These are phyloP conservation scores for Cantharis flavilabris DNA, from an alignment of 2,888 invertebrate genomes.

Conservation along the genomic window DNA sequence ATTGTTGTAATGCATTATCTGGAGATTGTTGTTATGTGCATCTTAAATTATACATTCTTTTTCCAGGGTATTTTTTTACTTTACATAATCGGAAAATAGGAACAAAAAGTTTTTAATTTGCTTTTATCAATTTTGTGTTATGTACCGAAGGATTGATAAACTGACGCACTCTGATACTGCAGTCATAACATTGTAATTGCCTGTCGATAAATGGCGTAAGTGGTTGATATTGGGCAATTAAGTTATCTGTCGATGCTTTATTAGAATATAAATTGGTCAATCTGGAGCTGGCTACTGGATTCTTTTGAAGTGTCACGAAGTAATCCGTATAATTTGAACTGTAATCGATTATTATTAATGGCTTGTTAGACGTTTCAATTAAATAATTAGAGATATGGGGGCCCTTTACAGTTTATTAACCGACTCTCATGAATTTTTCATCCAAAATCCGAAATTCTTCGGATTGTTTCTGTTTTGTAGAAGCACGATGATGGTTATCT, in stretches of 20 bases:
- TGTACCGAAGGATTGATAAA: not conserved
- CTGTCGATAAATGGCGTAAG: not conserved
- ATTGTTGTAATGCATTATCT: constrained; percentile 26
- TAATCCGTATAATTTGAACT: not conserved
- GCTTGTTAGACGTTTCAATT: not conserved
- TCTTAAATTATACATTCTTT: constrained; percentile 13
- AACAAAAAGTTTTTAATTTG: not conserved
- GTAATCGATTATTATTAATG: not conserved
- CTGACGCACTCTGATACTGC: not conserved
- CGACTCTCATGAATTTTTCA: not conserved
- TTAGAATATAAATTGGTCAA: not conserved
- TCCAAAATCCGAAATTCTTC: not conserved
- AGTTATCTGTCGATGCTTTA: not conserved
- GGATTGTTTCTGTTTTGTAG: not conserved
- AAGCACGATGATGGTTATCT: not conserved
- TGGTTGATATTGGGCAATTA: not conserved
- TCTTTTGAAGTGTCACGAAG: not conserved
- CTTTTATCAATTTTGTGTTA: not conserved
- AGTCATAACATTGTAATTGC: not conserved
- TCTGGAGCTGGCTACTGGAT: not conserved
- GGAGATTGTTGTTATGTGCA: constrained; percentile 24
- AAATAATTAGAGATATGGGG: not conserved
- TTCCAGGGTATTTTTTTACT: not conserved
- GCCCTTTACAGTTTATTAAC: not conserved
- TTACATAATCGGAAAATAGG: not conserved